Evolutionary conservation across 2,113 vertebrate species (phyloP).

Genomic region (Silurus meridionalis): DNA sequence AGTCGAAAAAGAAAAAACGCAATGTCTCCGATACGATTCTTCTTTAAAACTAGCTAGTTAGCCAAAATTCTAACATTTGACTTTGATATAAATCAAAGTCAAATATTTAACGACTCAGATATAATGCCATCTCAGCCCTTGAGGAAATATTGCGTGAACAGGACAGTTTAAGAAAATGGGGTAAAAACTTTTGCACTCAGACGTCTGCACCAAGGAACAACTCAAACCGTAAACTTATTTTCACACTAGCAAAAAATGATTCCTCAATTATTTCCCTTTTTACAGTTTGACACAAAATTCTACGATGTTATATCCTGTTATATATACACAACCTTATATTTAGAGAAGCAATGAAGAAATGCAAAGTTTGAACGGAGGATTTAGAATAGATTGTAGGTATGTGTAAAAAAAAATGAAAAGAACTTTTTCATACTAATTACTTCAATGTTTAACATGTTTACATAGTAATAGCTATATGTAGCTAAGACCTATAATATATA

Average conservation of each 20-base stretch:
- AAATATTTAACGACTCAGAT: neutral
- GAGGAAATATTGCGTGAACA: neutral
- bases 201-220: neutral
- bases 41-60: neutral
- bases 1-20: neutral
- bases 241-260: neutral
- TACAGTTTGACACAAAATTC: neutral
- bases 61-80: neutral
- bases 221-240: neutral
- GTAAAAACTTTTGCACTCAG: neutral
- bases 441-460: neutral
- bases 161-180: neutral
- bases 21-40: neutral
- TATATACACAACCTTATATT: neutral
- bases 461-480: neutral
- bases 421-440: neutral
- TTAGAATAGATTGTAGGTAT: neutral
- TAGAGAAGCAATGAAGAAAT: neutral
- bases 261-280: neutral
- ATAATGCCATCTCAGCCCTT: too few relatives aligned
- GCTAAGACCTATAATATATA: too few relatives aligned
- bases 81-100: neutral
- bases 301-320: neutral
- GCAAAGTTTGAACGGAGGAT: neutral
- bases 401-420: neutral